Percentiles rank a stretch among this genome's conserved stretches.
These are phyloP conservation scores for Gallinago solitaria DNA, from an alignment of 2,797 vertebrate species.

Conservation along the genomic window DNA sequence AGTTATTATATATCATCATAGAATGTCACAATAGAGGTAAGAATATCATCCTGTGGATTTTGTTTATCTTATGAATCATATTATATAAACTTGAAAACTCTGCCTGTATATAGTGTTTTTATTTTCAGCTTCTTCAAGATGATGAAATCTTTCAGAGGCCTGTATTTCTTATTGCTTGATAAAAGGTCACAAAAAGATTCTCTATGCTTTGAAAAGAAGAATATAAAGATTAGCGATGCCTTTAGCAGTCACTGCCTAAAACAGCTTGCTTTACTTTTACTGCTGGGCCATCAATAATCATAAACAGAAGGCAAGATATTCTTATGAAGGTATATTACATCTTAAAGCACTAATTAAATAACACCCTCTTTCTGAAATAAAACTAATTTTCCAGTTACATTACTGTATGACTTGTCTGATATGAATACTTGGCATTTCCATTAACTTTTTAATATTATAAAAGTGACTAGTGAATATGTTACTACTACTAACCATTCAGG, in stretches of 20 bases:
- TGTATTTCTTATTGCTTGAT: not conserved
- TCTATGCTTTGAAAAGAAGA: not conserved
- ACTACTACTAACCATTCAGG: not conserved
- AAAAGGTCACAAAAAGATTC: not conserved
- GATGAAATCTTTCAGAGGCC: not conserved
- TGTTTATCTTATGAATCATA: not conserved
- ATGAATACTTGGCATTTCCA: not conserved
- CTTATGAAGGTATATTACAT: not conserved
- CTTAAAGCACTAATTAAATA: constrained; percentile 15
- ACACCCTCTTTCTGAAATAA: not conserved
- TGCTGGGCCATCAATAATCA: not conserved
- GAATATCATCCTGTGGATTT: not conserved
- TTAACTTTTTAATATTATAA: not conserved
- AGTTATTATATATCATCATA: not conserved
- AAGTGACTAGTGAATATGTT: not conserved
- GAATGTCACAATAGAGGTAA: not conserved
- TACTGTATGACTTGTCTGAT: not conserved
- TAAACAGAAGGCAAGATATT: not conserved
- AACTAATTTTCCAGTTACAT: not conserved
- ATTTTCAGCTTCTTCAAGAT: not conserved
- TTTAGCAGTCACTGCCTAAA: not conserved
- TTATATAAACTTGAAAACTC: not conserved
- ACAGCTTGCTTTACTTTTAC: not conserved
- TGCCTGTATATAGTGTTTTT: not conserved
- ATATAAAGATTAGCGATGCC: not conserved